Percentiles rank a stretch among this genome's conserved stretches.
phyloP scores from a whole-genome alignment of 2,888 invertebrate genomes.

The Clanis bilineata region DNA sequence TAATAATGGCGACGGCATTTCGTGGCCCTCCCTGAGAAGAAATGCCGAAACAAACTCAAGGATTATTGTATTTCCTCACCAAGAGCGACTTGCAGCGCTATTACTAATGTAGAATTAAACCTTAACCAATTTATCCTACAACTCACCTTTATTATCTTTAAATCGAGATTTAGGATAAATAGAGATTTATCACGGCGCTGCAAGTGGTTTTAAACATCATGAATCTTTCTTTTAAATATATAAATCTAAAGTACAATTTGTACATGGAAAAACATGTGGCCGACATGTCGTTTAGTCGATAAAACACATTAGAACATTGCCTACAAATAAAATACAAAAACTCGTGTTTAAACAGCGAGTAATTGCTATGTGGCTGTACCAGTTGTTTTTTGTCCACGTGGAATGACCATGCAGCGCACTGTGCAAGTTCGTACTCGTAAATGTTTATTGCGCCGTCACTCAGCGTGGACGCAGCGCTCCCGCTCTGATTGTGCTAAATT shows the following conservation, averaged over 20 bases:
- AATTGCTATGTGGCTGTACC: conserved; percentile 5
- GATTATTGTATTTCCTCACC: too few relatives aligned
- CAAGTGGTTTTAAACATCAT: too few relatives aligned
- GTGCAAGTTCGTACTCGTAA: conserved; percentile 42
- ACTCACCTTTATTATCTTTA: too few relatives aligned
- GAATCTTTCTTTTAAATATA: background rate
- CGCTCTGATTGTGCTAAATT: conserved; percentile 38
- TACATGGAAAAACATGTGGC: background rate
- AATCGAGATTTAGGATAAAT: too few relatives aligned
- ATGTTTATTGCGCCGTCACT: conserved; percentile 42
- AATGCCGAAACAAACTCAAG: too few relatives aligned
- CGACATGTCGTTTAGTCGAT: background rate
- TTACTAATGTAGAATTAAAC: too few relatives aligned
- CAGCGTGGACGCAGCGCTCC: conserved; percentile 29
- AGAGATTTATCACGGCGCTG: too few relatives aligned
- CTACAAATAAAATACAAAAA: conserved; percentile 4
- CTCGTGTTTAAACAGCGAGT: conserved; percentile 9
- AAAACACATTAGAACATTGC: conserved; percentile 3
- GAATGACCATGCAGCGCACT: conserved; percentile 28
- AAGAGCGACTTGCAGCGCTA: too few relatives aligned
- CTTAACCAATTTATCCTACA: too few relatives aligned
- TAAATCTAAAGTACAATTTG: background rate
- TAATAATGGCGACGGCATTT: too few relatives aligned
- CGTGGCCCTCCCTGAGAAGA: too few relatives aligned
- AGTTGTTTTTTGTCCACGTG: conserved; percentile 32